Evolutionary conservation across 2,888 invertebrate species (phyloP).

Genomic region (Timema podura): DNA sequence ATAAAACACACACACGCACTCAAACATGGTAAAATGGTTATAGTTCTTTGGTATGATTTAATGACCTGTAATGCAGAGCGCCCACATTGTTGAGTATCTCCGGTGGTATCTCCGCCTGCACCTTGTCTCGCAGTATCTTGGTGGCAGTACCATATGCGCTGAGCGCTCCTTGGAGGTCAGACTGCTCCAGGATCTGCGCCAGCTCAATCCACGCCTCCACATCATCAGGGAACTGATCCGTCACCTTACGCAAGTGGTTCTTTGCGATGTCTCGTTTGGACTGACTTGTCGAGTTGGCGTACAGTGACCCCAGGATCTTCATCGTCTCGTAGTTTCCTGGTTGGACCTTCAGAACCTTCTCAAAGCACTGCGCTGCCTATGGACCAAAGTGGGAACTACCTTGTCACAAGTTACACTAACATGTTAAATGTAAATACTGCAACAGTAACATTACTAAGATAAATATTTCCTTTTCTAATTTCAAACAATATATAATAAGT

Average conservation of each 20-base stretch:
- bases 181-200: slow-evolving; percentile 95
- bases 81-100: slow-evolving; percentile 98
- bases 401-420: too few relatives aligned
- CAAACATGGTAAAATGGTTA: neutral
- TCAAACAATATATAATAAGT: too few relatives aligned
- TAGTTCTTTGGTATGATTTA: neutral
- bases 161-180: slow-evolving; percentile 83
- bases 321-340: slow-evolving; percentile 99
- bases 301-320: slow-evolving; percentile 97
- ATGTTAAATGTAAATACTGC: too few relatives aligned
- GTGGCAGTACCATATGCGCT: slow-evolving; percentile 92
- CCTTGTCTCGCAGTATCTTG: slow-evolving; percentile 86
- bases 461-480: too few relatives aligned
- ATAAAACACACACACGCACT: too few relatives aligned
- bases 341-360: slow-evolving; percentile 95
- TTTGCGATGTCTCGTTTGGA: slow-evolving; percentile 90
- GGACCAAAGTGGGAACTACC: slow-evolving; percentile 5
- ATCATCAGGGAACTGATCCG: slow-evolving; percentile 96
- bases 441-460: too few relatives aligned
- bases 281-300: slow-evolving; percentile 85
- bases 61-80: slow-evolving; percentile 74
- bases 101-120: slow-evolving; percentile 91
- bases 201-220: slow-evolving; percentile 99
- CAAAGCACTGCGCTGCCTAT: slow-evolving; percentile 96
- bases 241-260: slow-evolving; percentile 89